phyloP scores from a whole-genome alignment of 2,113 vertebrate genomes.

The Gymnorhina tibicen region DNA sequence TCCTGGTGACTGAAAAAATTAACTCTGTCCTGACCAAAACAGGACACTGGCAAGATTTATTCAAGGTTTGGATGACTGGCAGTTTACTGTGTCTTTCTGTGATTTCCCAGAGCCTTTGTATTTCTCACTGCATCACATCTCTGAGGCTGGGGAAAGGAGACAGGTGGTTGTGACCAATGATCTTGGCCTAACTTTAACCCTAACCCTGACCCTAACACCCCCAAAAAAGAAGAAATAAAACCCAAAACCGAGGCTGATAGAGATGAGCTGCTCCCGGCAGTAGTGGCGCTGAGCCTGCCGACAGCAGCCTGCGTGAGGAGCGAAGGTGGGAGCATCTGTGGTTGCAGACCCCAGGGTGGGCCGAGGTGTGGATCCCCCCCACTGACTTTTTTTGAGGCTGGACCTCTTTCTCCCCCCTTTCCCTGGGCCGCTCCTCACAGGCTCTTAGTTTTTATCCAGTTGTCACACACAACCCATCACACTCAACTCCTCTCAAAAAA shows the following conservation, averaged over 20 bases:
- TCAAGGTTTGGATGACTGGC: not conserved
- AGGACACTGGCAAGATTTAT: not conserved
- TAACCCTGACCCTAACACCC: not conserved
- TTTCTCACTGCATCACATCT: not conserved
- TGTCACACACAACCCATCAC: too few species aligned
- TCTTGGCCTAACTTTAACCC: not conserved
- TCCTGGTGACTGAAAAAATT: not conserved
- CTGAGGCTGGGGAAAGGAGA: not conserved
- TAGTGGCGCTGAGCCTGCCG: constrained; percentile 35
- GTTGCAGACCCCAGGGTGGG: not conserved
- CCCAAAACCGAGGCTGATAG: constrained; percentile 65
- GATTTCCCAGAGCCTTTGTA: not conserved
- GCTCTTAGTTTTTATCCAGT: not conserved
- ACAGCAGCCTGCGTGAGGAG: constrained; percentile 50
- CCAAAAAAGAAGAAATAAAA: not conserved
- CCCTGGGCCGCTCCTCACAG: not conserved
- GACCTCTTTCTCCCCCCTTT: too few species aligned
- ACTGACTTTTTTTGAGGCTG: constrained; percentile 39
- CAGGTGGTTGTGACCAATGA: not conserved
- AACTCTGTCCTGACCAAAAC: not conserved
- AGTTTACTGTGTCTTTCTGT: not conserved
- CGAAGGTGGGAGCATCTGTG: not conserved
- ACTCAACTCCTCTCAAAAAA: not conserved
- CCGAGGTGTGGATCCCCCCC: not conserved
- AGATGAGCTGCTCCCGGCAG: constrained; percentile 72